Percentiles rank a stretch among this genome's conserved stretches.
phyloP scores from a whole-genome alignment of 2,113 vertebrate species.

The Leucopsar rothschildi region DNA sequence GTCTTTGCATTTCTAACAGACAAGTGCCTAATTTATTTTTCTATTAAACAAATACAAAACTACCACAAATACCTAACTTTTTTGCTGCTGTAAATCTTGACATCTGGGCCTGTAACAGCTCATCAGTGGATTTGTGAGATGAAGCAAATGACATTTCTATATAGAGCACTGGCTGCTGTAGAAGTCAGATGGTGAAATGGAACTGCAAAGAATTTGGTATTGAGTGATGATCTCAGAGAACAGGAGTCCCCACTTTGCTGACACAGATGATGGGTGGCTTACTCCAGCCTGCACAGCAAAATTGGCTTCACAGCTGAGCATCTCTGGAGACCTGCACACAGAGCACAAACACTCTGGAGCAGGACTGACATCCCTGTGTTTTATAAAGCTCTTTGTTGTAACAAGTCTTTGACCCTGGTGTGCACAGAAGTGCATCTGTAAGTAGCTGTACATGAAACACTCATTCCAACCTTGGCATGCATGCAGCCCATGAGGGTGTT shows the following conservation, averaged over 20 bases:
- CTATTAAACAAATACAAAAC: not conserved
- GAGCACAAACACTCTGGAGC: not conserved
- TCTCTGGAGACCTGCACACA: not conserved
- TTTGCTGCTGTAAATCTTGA: not conserved
- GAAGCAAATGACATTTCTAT: conserved; percentile 52
- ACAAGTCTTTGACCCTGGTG: not conserved
- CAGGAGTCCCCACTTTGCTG: not conserved
- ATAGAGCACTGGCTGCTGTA: conserved; percentile 25
- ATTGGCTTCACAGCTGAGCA: not conserved
- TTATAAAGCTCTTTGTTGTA: not conserved
- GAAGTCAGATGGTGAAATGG: conserved; percentile 54
- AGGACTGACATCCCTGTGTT: not conserved
- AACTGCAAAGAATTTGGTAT: conserved; percentile 28
- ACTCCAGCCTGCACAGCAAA: conserved; percentile 9
- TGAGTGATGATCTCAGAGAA: not conserved
- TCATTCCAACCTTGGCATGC: not conserved
- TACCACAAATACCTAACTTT: not conserved
- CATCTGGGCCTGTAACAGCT: conserved; percentile 58
- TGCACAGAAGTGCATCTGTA: not conserved
- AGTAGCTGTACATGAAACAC: not conserved
- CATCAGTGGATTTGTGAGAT: conserved; percentile 54
- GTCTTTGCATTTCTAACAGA: not conserved
- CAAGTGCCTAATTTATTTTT: not conserved
- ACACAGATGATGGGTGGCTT: not conserved
- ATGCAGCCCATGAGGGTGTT: not conserved